Evolutionary conservation across 2,888 invertebrate species (phyloP).

Genomic region (Archips xylosteana): DNA sequence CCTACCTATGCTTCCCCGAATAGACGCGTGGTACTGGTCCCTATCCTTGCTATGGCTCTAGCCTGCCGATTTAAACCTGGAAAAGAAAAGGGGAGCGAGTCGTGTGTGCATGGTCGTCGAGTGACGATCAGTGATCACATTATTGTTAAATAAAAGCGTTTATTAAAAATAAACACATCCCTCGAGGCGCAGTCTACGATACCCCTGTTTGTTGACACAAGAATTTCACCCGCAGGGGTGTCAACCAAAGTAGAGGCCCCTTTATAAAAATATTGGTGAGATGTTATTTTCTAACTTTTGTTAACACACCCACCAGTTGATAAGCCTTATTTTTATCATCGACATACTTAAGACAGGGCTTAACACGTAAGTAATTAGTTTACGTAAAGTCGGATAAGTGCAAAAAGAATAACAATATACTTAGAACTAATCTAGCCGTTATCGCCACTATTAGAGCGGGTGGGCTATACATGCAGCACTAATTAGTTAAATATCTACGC

Average conservation of each 20-base stretch:
- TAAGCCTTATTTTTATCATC: not conserved
- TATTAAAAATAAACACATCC: constrained; percentile 80
- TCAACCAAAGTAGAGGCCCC: not conserved
- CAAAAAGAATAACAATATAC: not conserved
- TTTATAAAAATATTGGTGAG: not conserved
- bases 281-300: not conserved
- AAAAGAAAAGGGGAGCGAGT: constrained; percentile 7
- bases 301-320: constrained; percentile 2
- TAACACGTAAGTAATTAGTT: not conserved
- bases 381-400: constrained; percentile 1
- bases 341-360: not conserved
- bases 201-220: constrained; percentile 73
- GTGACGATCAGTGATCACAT: constrained; percentile 53
- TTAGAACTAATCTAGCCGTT: not conserved
- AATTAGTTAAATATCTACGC: not conserved
- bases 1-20: too few species aligned
- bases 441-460: not conserved
- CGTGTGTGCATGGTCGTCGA: constrained; percentile 38
- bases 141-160: constrained; percentile 72
- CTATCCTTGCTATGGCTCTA: not conserved
- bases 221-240: constrained; percentile 67
- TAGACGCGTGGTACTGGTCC: too few species aligned
- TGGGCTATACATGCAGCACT: not conserved
- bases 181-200: constrained; percentile 57
- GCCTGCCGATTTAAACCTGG: not conserved